Percentiles rank a stretch among this genome's conserved stretches.
Conservation (phyloP, 37 sponge, comb jelly and placozoan species). For the Geodia barretti region DNA sequence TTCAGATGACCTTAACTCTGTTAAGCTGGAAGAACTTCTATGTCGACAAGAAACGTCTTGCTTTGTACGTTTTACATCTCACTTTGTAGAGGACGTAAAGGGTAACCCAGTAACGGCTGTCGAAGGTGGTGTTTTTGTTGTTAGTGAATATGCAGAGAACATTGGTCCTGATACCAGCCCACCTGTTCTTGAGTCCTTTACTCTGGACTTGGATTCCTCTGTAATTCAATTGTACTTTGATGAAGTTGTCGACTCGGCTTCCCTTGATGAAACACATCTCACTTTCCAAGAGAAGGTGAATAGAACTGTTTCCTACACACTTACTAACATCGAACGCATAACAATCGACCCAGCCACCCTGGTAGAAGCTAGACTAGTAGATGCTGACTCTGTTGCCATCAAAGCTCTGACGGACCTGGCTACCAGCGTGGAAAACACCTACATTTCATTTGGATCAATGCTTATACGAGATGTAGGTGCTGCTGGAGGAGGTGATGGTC, state of each 20-base stretch:
- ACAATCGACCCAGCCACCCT: conserved; percentile 49
- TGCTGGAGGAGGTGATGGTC: neutral
- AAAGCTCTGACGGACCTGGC: conserved; percentile 73
- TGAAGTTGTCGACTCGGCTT: conserved; percentile 77
- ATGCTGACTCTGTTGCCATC: conserved; percentile 55
- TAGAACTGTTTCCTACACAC: conserved; percentile 44
- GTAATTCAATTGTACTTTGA: conserved; percentile 63
- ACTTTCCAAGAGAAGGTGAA: conserved; percentile 60
- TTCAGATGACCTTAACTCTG: conserved; percentile 53
- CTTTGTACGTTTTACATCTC: conserved; percentile 41
- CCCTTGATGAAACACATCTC: conserved; percentile 39
- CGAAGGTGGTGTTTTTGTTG: conserved; percentile 2
- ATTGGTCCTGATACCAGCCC: conserved; percentile 72
- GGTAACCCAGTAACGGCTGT: conserved; percentile 69
- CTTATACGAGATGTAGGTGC: conserved; percentile 82
- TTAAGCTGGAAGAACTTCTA: conserved; percentile 48
- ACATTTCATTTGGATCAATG: conserved; percentile 47
- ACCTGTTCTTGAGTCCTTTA: conserved; percentile 61
- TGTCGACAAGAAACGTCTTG: conserved; percentile 44
- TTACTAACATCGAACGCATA: conserved; percentile 38
- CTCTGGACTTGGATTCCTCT: conserved; percentile 71
- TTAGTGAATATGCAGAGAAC: conserved; percentile 18
- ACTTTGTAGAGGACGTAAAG: conserved; percentile 64
- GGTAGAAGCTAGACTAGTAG: conserved; percentile 39
- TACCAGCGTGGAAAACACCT: conserved; percentile 61